A percentile compares a stretch with the other conserved stretches of the same genome.
Evolutionary conservation across 2,797 vertebrate genomes (phyloP).

Genomic region (Manis javanica): DNA sequence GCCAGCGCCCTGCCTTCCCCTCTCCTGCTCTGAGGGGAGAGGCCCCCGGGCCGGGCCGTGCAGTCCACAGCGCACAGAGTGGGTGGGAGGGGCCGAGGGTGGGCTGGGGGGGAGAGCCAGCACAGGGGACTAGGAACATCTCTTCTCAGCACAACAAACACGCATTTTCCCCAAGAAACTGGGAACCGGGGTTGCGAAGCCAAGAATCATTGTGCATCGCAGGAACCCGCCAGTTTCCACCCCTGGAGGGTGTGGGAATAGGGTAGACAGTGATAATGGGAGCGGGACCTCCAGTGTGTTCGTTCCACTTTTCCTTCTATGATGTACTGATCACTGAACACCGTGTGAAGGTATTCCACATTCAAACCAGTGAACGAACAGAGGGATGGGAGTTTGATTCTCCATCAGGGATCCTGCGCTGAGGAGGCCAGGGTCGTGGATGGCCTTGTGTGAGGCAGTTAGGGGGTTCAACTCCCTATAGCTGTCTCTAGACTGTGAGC

Average conservation of each 20-base stretch:
- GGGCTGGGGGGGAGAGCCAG: background rate
- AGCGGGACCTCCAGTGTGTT: rapidly evolving
- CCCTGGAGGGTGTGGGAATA: rapidly evolving
- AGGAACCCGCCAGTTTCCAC: background rate
- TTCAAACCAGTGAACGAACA: rapidly evolving
- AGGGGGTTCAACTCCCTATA: background rate
- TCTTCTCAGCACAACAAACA: background rate
- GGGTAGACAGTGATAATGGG: rapidly evolving
- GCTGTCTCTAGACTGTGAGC: background rate
- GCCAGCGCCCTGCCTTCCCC: background rate
- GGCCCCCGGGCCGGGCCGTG: background rate
- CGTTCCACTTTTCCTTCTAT: background rate
- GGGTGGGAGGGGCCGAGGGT: background rate
- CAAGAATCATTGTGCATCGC: too few species aligned
- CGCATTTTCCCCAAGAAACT: background rate
- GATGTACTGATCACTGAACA: rapidly evolving
- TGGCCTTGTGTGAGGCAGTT: too few species aligned
- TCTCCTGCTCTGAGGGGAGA: background rate
- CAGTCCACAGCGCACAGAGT: background rate
- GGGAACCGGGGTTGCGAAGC: too few species aligned
- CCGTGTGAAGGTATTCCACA: background rate
- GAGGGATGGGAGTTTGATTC: background rate
- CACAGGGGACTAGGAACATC: background rate
- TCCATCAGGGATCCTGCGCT: background rate
- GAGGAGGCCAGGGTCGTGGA: background rate